phyloP scores from a whole-genome alignment of 1,140 invertebrate species.

The Nasonia giraulti region DNA sequence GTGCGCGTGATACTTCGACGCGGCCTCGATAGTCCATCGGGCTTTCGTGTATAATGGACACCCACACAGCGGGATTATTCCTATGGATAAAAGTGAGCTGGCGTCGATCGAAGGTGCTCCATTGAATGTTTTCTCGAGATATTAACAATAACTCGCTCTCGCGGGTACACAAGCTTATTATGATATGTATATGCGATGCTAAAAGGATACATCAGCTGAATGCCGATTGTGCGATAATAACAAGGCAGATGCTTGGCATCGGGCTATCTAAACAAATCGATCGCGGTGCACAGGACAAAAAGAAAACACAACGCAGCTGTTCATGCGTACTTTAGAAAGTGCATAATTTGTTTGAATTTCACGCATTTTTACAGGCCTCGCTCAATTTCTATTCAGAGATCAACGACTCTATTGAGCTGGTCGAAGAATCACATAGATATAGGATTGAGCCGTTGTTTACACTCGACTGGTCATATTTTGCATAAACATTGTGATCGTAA shows the following conservation, averaged over 20 bases:
- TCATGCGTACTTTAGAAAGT: not conserved
- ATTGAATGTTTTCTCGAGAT: not conserved
- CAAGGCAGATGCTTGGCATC: not conserved
- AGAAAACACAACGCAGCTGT: slow-evolving; percentile 9
- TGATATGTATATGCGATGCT: not conserved
- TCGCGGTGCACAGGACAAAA: slow-evolving; percentile 6
- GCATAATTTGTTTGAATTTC: slow-evolving; percentile 24
- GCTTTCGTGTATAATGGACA: not conserved
- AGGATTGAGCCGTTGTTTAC: slow-evolving; percentile 11
- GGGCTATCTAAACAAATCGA: not conserved
- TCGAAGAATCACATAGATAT: not conserved
- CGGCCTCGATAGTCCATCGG: slow-evolving; percentile 15
- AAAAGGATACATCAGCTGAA: not conserved
- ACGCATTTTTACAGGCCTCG: not conserved
- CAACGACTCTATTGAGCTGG: no score
- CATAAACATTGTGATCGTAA: no score
- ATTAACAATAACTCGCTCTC: not conserved
- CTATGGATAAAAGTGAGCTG: not conserved
- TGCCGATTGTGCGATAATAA: not conserved
- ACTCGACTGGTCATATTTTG: not conserved
- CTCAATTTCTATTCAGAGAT: not conserved
- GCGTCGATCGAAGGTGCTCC: not conserved
- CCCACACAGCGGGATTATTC: not conserved
- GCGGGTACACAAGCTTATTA: not conserved
- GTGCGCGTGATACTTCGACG: slow-evolving; percentile 16